A percentile compares a stretch with the other conserved stretches of the same genome.
phyloP scores from a whole-genome alignment of 2,888 invertebrate genomes.

The Drosophila tripunctata region DNA sequence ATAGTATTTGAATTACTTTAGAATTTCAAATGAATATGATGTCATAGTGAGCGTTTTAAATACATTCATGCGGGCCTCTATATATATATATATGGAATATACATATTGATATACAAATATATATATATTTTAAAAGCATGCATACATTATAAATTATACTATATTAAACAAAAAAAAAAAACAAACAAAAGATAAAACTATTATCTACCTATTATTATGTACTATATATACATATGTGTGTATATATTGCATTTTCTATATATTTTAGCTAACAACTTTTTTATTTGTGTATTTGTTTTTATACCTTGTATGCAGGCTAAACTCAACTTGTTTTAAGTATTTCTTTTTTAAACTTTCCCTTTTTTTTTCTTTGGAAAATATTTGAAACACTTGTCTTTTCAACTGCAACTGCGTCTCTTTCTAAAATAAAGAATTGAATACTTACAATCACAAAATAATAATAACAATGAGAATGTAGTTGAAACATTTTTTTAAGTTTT shows the following conservation, averaged over 20 bases:
- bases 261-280: conserved; percentile 19
- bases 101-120: conserved; percentile 18
- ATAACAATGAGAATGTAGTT: too few species aligned
- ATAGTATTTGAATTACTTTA: too few species aligned
- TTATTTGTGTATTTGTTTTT: conserved; percentile 22
- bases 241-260: conserved; percentile 20
- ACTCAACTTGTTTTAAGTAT: conserved; percentile 13
- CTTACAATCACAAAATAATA: too few species aligned
- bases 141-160: conserved; percentile 35
- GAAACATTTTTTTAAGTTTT: conserved; percentile 42
- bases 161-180: too few species aligned
- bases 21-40: too few species aligned
- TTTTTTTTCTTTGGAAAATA: conserved; percentile 15
- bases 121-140: conserved; percentile 36
- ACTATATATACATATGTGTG: conserved; percentile 22
- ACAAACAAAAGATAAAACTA: too few species aligned
- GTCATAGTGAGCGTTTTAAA: too few species aligned
- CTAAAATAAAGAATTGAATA: conserved; percentile 3
- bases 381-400: conserved; percentile 16
- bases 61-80: too few species aligned
- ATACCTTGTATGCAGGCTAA: conserved; percentile 49
- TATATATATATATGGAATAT: conserved; percentile 35
- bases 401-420: conserved; percentile 18
- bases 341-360: not conserved
- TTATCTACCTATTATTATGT: conserved; percentile 52